Evolutionary conservation across 2,888 invertebrate genomes (phyloP).

Genomic region (Andrena minutula): DNA sequence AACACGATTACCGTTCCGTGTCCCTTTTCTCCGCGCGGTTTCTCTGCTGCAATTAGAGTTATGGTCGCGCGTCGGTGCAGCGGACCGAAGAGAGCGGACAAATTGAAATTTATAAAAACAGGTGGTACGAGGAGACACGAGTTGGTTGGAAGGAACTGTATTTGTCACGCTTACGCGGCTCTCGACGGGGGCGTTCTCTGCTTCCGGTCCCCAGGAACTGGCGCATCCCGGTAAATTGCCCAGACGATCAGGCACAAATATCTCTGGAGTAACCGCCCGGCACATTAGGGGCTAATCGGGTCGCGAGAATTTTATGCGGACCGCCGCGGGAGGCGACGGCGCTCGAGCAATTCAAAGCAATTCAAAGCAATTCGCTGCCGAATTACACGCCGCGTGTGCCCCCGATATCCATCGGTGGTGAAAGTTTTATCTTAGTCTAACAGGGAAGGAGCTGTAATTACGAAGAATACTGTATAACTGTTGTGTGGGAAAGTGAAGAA

Average conservation of each 20-base stretch:
- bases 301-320: neutral
- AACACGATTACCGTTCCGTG: neutral
- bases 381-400: no score
- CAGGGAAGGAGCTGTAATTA: no score
- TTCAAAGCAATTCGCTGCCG: slow-evolving; percentile 24
- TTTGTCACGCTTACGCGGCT: slow-evolving; percentile 5
- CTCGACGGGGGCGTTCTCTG: neutral
- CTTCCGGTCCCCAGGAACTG: neutral
- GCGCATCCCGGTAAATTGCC: neutral
- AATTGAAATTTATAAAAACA: slow-evolving; percentile 22
- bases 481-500: no score
- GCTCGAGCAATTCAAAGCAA: slow-evolving; percentile 7
- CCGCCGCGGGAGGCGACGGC: slow-evolving; percentile 4
- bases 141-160: neutral
- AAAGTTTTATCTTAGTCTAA: no score
- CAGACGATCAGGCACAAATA: neutral
- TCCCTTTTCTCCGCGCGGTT: neutral
- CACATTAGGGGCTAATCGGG: slow-evolving; percentile 14
- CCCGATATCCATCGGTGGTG: no score
- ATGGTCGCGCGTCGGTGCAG: neutral
- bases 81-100: neutral
- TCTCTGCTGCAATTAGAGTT: neutral
- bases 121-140: neutral
- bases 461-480: no score
- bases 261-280: neutral